Evolutionary conservation across 2,113 vertebrate species (phyloP), one percentile per base, ranked within the genome.

Genomic region (Antennarius striatus): DNA sequence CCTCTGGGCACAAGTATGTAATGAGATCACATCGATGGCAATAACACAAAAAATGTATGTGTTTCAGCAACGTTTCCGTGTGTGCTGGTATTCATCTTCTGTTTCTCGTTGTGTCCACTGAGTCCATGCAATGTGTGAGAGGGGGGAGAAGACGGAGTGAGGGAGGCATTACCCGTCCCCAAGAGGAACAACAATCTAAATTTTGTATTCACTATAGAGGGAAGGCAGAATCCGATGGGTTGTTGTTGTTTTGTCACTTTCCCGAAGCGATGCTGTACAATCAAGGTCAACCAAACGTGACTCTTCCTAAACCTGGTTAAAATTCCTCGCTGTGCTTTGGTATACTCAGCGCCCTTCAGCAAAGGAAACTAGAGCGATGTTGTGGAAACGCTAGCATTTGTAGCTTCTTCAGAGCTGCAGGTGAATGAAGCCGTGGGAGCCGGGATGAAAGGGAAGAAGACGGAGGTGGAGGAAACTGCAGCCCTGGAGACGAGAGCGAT

Each of bases 1-100:
- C 87, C 81, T 15, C 12, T 65, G 70, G 84, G 72, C 72, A 76
- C 63, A 42, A 75, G 67, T 89, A 76, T 73, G 83, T 89, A 86
- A 90, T 89, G 82, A 86, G 85, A 68, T 22, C 22, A 22, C 22
- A 22, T 22, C 22, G 22, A 22, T 2, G 22, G 22, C 22, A 22
- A 22, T 22, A 22, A 22, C 22, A 22, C 56, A 61, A 17, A 68
- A 58, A 75, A 22, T 22, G 22, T 22, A 2, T 22, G 73, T 13
- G 17, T 56, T 56, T 46, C 45, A 67, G 0, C 51, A 42, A 56
- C 62, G 47, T 75, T 68, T 63, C 22, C 52, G 14, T 14, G 22
- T 49, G 29, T 11, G 57, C 83, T 77, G 66, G 61, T 58, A 73
- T 76, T 74, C 58, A 2, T 49, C 54, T 66, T 48, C 49, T 22